phyloP scores from a whole-genome alignment of 2,797 vertebrate genomes.

The Anguilla obscura region DNA sequence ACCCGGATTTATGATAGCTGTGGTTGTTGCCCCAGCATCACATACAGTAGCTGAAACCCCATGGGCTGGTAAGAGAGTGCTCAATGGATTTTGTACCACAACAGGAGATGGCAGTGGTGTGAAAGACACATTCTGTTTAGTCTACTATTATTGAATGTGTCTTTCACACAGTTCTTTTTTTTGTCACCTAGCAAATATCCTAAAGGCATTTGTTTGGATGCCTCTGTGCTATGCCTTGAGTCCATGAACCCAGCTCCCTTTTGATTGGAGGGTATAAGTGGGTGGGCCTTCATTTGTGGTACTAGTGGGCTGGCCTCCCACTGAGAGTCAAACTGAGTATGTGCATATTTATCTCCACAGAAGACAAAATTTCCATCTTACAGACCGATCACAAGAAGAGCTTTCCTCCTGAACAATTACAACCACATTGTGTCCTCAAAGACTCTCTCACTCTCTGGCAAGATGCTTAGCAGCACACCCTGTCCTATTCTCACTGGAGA shows the following conservation, averaged over 20 bases:
- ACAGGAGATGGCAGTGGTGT: not conserved
- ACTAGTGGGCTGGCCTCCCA: not conserved
- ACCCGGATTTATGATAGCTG: not conserved
- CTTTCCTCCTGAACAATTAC: slow-evolving; percentile 17
- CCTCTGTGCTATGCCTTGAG: not conserved
- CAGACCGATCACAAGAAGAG: not conserved
- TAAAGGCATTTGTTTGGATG: not conserved
- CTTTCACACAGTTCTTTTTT: not conserved
- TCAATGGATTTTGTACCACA: not conserved
- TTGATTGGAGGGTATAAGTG: not conserved
- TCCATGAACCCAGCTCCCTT: not conserved
- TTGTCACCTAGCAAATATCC: not conserved
- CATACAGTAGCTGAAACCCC: not conserved
- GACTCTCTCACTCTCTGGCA: slow-evolving; percentile 14
- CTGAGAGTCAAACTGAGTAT: not conserved
- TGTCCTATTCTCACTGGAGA: not conserved
- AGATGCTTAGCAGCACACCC: not conserved
- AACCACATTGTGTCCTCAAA: slow-evolving; percentile 22
- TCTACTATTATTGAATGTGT: not conserved
- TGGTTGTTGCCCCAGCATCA: not conserved
- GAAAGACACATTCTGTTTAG: not conserved
- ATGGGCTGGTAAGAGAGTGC: not conserved
- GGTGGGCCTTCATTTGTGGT: not conserved
- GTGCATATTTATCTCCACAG: not conserved
- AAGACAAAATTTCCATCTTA: not conserved